These are phyloP conservation scores for Oryctes rhinoceros DNA, from an alignment of 1,140 invertebrate genomes.

Conservation along the genomic window DNA sequence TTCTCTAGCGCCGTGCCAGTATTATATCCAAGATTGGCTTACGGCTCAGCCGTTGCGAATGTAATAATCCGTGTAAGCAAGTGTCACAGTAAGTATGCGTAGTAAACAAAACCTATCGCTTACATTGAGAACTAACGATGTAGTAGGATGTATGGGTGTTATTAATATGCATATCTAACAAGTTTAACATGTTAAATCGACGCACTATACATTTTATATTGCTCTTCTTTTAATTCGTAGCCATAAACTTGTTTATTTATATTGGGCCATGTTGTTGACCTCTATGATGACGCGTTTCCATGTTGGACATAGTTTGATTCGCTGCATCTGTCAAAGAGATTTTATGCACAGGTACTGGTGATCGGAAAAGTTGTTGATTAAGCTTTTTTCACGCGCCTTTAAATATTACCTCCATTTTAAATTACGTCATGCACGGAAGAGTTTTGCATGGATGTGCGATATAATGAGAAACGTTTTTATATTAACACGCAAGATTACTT, in stretches of 20 bases:
- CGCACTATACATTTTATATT: not conserved
- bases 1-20: too few species aligned
- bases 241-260: not conserved
- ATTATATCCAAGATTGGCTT: not conserved
- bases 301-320: not conserved
- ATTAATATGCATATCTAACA: constrained; percentile 11
- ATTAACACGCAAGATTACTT: not conserved
- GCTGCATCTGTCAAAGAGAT: not conserved
- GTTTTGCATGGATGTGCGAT: not conserved
- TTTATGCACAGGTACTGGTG: not conserved
- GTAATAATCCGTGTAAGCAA: not conserved
- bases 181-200: not conserved
- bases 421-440: not conserved
- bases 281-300: not conserved
- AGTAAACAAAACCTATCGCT: not conserved
- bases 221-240: not conserved
- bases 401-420: not conserved
- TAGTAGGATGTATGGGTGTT: not conserved
- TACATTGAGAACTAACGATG: not conserved
- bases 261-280: constrained; percentile 13
- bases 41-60: not conserved
- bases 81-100: not conserved
- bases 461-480: too few species aligned
- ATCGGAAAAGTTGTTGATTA: not conserved
- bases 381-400: too few species aligned